A percentile compares a stretch with the other conserved stretches of the same genome.
phyloP scores from a whole-genome alignment of 1,140 invertebrate genomes.

The Atta colombica region DNA sequence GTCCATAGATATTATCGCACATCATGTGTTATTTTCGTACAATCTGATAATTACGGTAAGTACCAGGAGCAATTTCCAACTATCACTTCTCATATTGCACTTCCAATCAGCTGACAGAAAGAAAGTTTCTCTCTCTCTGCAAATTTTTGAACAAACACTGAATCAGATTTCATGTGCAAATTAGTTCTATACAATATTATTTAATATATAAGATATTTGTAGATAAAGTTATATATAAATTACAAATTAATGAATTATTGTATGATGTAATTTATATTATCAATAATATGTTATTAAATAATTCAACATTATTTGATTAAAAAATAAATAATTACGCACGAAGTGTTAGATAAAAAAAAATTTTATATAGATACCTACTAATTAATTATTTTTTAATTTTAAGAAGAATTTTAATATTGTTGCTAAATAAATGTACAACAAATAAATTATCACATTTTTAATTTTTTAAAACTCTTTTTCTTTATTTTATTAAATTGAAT shows the following conservation, averaged over 20 bases:
- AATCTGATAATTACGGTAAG: conserved; percentile 54
- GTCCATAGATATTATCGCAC: conserved; percentile 67
- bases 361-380: neutral
- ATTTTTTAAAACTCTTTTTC: neutral
- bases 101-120: neutral
- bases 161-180: neutral
- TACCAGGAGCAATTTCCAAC: neutral
- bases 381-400: no score
- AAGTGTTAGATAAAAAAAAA: neutral
- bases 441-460: neutral
- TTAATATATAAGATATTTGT: neutral
- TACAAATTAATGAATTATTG: neutral
- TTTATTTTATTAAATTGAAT: neutral
- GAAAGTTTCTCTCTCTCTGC: neutral
- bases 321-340: neutral
- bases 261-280: neutral
- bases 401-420: neutral
- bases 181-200: neutral
- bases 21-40: conserved; percentile 59
- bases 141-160: neutral
- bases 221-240: neutral
- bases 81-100: neutral
- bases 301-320: neutral
- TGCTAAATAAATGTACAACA: neutral
- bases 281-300: neutral